Percentiles rank a stretch among this genome's conserved stretches.
Evolutionary conservation across 2,888 invertebrate genomes (phyloP).

Genomic region (Apamea crenata): DNA sequence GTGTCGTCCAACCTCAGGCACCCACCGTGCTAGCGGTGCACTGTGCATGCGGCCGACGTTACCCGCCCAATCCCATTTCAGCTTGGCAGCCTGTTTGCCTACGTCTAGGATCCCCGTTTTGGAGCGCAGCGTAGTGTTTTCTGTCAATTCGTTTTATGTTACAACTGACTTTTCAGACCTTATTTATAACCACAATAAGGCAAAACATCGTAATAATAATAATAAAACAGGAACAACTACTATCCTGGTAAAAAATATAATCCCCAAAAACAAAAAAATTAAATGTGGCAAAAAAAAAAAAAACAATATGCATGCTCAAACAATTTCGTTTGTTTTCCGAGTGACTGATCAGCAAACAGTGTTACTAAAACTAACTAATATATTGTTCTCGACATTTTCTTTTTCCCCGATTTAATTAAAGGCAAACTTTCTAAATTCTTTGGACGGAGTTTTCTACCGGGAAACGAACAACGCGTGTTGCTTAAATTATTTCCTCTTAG

Average conservation of each 20-base stretch:
- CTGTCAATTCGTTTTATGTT: too few species aligned
- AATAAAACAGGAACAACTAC: background rate
- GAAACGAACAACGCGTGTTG: constrained; percentile 60
- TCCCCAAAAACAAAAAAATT: too few species aligned
- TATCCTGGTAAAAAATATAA: background rate
- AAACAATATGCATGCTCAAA: background rate
- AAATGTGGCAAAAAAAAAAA: too few species aligned
- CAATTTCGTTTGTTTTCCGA: background rate
- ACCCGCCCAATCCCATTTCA: too few species aligned
- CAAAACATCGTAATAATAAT: background rate
- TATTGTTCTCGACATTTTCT: constrained; percentile 54
- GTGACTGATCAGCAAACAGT: constrained; percentile 44
- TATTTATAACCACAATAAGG: background rate
- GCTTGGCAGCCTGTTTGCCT: too few species aligned
- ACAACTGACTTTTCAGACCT: too few species aligned
- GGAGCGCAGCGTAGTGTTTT: too few species aligned
- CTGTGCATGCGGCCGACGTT: too few species aligned
- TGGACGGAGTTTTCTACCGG: constrained; percentile 59
- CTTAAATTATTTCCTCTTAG: constrained; percentile 62
- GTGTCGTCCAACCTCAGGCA: too few species aligned
- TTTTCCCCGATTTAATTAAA: constrained; percentile 59
- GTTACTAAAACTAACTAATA: constrained; percentile 40
- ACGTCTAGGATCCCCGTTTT: too few species aligned
- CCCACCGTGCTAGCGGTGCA: too few species aligned
- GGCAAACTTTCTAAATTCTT: constrained; percentile 62